These are phyloP conservation scores for Pardosa pseudoannulata DNA, from an alignment of 2,888 invertebrate species.

Conservation along the genomic window DNA sequence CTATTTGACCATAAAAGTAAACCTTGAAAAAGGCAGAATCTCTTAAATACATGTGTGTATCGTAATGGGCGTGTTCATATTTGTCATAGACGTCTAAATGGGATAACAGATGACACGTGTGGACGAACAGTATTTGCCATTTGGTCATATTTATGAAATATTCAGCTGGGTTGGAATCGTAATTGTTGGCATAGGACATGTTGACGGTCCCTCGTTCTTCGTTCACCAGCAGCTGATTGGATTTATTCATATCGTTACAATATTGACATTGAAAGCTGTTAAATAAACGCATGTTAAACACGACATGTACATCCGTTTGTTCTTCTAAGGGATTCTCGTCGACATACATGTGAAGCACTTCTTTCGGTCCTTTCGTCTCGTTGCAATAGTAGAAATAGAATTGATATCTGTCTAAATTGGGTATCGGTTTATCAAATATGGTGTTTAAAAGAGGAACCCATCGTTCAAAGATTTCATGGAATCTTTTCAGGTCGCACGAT, in stretches of 20 bases:
- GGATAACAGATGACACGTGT: slow-evolving; percentile 15
- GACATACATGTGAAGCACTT: slow-evolving; percentile 20
- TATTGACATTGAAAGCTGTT: neutral
- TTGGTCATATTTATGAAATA: slow-evolving; percentile 9
- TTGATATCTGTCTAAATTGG: neutral
- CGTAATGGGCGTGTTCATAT: slow-evolving; percentile 31
- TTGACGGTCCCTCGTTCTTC: slow-evolving; percentile 30
- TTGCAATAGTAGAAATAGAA: slow-evolving; percentile 19
- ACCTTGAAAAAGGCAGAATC: slow-evolving; percentile 23
- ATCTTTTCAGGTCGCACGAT: neutral
- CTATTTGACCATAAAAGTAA: slow-evolving; percentile 12
- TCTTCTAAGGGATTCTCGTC: neutral
- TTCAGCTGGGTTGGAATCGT: neutral
- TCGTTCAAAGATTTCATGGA: slow-evolving; percentile 1
- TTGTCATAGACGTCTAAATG: slow-evolving; percentile 41
- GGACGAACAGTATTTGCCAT: slow-evolving; percentile 23
- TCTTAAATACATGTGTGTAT: slow-evolving; percentile 7
- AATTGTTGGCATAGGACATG: neutral
- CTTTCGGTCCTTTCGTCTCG: slow-evolving; percentile 23
- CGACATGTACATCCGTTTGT: neutral
- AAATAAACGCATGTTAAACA: slow-evolving; percentile 36
- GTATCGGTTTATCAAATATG: slow-evolving; percentile 21
- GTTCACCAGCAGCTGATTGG: slow-evolving; percentile 8
- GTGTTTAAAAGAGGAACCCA: slow-evolving; percentile 27
- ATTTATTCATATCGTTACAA: neutral